phyloP scores from a whole-genome alignment of 2,797 vertebrate genomes.

The Chromis chromis region DNA sequence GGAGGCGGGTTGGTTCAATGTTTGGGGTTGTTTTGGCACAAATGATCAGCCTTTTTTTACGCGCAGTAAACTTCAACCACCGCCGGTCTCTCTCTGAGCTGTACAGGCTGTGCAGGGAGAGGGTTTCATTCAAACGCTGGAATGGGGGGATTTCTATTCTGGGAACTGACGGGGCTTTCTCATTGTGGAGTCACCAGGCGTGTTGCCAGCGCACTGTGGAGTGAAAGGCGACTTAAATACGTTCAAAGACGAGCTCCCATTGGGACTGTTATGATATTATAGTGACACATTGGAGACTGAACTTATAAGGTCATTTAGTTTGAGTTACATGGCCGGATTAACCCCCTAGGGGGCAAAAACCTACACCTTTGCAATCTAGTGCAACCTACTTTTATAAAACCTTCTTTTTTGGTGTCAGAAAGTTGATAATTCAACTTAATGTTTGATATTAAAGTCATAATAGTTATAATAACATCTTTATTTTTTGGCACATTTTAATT shows the following conservation, averaged over 20 bases:
- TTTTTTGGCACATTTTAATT: no score
- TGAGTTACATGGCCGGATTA: conserved; percentile 2
- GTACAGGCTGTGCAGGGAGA: not conserved
- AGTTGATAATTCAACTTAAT: no score
- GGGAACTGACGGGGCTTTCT: conserved; percentile 57
- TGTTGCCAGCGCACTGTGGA: conserved; percentile 36
- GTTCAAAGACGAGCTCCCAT: conserved; percentile 24
- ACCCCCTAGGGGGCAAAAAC: not conserved
- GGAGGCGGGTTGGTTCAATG: conserved; percentile 26
- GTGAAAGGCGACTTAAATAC: conserved; percentile 31
- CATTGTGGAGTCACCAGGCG: conserved; percentile 52
- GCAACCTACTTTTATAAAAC: no score
- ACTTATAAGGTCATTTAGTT: not conserved
- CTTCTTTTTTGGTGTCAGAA: no score
- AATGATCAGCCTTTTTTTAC: not conserved
- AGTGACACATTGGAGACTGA: not conserved
- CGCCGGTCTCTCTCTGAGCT: not conserved
- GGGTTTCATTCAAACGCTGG: conserved; percentile 33
- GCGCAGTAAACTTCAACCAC: not conserved
- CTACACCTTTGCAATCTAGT: not conserved
- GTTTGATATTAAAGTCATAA: no score
- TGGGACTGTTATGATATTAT: conserved; percentile 11
- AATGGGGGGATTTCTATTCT: conserved; percentile 62
- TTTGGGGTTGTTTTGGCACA: not conserved
- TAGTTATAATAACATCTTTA: no score